phyloP scores from a whole-genome alignment of 1,140 invertebrate genomes.

The Zaprionus taronus region DNA sequence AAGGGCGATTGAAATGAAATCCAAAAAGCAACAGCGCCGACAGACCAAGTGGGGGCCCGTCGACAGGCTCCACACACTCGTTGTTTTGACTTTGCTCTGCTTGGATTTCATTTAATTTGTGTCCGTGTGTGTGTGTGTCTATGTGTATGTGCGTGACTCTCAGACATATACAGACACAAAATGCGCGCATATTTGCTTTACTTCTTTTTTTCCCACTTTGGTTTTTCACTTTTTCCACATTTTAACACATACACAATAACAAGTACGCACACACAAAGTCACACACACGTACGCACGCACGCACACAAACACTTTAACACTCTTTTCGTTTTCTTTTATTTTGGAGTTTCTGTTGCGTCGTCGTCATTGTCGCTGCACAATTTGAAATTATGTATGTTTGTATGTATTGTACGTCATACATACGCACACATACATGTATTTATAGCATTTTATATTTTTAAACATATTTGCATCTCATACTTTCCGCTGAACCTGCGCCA shows the following conservation, averaged over 20 bases:
- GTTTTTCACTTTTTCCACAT: constrained; percentile 49
- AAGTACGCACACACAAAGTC: constrained; percentile 4
- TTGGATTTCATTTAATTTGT: constrained; percentile 68
- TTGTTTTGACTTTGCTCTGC: constrained; percentile 46
- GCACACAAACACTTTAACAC: constrained; percentile 14
- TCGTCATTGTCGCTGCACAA: constrained; percentile 7
- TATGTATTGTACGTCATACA: neutral
- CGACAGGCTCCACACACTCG: neutral
- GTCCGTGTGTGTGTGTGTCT: neutral
- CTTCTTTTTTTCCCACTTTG: constrained; percentile 55
- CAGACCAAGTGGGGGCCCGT: constrained; percentile 24
- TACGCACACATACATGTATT: constrained; percentile 29
- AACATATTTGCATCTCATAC: constrained; percentile 49
- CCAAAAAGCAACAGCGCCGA: constrained; percentile 71
- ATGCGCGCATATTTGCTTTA: constrained; percentile 76
- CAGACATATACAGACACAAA: constrained; percentile 70
- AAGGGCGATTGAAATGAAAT: constrained; percentile 61
- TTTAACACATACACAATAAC: constrained; percentile 30
- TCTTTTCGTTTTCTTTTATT: constrained; percentile 45
- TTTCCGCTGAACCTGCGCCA: constrained; percentile 71
- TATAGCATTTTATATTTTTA: constrained; percentile 64
- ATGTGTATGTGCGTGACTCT: constrained; percentile 54
- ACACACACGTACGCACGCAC: constrained; percentile 5
- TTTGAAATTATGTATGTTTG: constrained; percentile 11
- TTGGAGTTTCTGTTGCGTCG: constrained; percentile 42